Evolutionary conservation across 1,140 invertebrate species (phyloP), one percentile per base, ranked within the genome.

Genomic region (Euschistus heros): DNA sequence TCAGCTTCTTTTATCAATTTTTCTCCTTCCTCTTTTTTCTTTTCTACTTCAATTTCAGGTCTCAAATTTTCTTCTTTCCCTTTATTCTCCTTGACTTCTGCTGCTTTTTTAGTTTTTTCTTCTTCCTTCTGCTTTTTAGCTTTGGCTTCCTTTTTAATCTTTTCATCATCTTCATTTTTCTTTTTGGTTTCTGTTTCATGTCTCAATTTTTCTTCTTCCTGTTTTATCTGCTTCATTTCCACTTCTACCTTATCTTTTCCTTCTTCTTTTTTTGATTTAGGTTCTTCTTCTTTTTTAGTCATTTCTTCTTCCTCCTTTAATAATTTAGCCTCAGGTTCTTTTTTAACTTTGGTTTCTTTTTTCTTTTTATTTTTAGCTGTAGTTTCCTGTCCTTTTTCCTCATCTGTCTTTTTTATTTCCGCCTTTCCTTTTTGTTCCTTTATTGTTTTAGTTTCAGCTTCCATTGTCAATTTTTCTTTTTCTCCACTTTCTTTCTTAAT

Each of bases 391-490:
- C 24, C 27, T 44, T 63, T 17, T 33, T 10, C 17, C 24, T 62
- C 27, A n/a, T 30, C 10, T 22, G 42, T 37, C 0, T 22, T 20
- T 46, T 18, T 52, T 7, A 47, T 24, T 33, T 59, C 57, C 69
- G 65, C n/a, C n/a, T 66, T 66, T 59, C 68, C 65, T 61, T 71
- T 67, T 66, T 63, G 62, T 54, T 22, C 30, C n/a, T 70, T 27
- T 60, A 22, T 63, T 62, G 66, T 44, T 22, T 37, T 37, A 59
- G 64, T 52, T 20, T 17, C 20, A 37, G 18, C 22, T 0, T 13
- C 50, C 2, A 24, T 24, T 20, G 7, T 37, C 13, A n/a, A 18
- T 14, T 59, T 65, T 57, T 26, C 22, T 50, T 50, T n/a, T 37
- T 33, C 42, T 37, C 64, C 62, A 54, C 59, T 55, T 63, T 65